A percentile compares a stretch with the other conserved stretches of the same genome.
phyloP scores from a whole-genome alignment of 2,888 invertebrate species.

The Conomelus anceps region DNA sequence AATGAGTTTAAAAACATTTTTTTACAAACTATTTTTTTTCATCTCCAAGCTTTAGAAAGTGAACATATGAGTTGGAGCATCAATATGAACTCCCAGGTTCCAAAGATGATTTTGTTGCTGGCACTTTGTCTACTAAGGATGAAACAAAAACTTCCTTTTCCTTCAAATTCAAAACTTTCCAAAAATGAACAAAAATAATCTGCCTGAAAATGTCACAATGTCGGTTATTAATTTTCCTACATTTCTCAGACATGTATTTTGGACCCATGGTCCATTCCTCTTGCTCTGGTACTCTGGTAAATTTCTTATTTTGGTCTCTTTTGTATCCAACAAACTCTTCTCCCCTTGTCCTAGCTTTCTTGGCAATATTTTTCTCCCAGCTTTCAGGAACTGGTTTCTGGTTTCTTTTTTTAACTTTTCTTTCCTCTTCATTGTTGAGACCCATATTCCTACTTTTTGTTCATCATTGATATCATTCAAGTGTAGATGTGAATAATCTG shows the following conservation, averaged over 20 bases:
- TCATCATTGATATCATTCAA: too few relatives aligned
- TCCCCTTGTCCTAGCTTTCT: background rate
- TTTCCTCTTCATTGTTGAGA: background rate
- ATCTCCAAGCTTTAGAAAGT: background rate
- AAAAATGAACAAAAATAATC: background rate
- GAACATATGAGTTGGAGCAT: background rate
- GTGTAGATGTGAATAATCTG: too few relatives aligned
- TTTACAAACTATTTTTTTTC: background rate
- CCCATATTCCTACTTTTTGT: background rate
- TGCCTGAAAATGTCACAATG: background rate
- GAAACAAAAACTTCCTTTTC: background rate
- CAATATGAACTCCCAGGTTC: background rate
- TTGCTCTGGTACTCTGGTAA: background rate
- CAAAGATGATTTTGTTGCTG: background rate
- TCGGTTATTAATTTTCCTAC: background rate
- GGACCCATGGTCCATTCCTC: background rate
- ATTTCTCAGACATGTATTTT: background rate
- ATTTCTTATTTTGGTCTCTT: background rate
- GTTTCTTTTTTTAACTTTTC: background rate
- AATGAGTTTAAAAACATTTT: background rate
- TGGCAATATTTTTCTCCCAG: background rate
- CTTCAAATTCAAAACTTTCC: background rate
- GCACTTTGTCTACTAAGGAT: background rate
- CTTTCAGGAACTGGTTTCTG: background rate
- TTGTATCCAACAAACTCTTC: background rate